Percentiles rank a stretch among this genome's conserved stretches.
These are phyloP conservation scores for Cuculus canorus DNA, from an alignment of 2,797 vertebrate species.

Conservation along the genomic window DNA sequence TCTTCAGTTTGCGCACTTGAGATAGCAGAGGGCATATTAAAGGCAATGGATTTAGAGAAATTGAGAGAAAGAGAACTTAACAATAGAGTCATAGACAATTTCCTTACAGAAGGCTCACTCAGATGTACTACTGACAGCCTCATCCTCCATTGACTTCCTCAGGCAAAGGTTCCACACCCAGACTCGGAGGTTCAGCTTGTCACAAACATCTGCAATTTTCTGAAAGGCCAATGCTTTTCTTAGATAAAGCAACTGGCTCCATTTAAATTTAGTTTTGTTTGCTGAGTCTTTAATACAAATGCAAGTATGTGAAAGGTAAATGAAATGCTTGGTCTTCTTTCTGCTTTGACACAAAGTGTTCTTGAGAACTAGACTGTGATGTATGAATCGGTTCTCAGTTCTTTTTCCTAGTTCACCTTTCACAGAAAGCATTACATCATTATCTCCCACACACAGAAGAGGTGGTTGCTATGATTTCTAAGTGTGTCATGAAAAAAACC, in stretches of 20 bases:
- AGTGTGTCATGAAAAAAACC: neutral
- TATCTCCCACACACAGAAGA: neutral
- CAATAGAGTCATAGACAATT: neutral
- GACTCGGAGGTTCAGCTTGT: neutral
- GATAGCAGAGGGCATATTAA: neutral
- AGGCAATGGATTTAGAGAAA: neutral
- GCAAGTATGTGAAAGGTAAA: neutral
- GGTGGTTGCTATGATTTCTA: neutral
- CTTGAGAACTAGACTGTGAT: slow-evolving; percentile 33
- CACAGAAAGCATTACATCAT: slow-evolving; percentile 3
- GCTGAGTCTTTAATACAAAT: neutral
- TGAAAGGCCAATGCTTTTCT: neutral
- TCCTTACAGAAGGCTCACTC: accelerated
- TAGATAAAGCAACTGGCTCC: neutral
- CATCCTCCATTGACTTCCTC: neutral
- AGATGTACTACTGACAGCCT: neutral
- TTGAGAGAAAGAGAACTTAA: neutral
- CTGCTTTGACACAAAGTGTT: neutral
- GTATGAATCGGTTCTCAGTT: neutral
- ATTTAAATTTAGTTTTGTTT: neutral
- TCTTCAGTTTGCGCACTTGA: neutral
- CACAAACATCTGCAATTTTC: neutral
- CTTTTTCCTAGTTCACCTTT: slow-evolving; percentile 1
- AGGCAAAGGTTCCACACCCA: neutral
- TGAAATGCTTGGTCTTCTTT: neutral